Evolutionary conservation across 2,797 vertebrate species (phyloP).

Genomic region (Pipistrellus nathusii): DNA sequence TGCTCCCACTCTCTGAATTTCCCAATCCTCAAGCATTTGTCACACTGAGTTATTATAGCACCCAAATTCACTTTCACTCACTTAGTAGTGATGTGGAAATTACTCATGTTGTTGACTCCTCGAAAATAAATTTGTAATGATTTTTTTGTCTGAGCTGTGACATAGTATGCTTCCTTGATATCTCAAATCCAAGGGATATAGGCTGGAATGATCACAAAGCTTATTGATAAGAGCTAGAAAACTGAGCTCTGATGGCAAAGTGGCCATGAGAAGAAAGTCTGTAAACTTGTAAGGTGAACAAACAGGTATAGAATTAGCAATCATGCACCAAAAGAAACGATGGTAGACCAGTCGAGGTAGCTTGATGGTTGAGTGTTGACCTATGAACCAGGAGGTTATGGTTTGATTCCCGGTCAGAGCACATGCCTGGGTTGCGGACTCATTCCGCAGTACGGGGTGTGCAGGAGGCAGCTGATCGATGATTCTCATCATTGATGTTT

Average conservation of each 20-base stretch:
- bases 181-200: not conserved
- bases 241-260: not conserved
- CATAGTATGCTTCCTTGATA: not conserved
- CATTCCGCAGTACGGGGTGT: too few species aligned
- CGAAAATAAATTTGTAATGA: conserved; percentile 63
- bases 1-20: conserved; percentile 59
- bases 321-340: not conserved
- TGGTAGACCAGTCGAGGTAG: rapidly evolving
- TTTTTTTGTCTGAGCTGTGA: conserved; percentile 58
- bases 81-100: conserved; percentile 39
- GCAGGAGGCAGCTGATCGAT: too few species aligned
- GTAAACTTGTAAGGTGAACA: not conserved
- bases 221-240: not conserved
- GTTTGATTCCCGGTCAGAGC: too few species aligned
- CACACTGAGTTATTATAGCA: conserved; percentile 55
- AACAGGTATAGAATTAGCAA: not conserved
- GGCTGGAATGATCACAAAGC: not conserved
- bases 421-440: too few species aligned
- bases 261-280: not conserved
- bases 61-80: conserved; percentile 49
- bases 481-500: not conserved
- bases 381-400: too few species aligned
- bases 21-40: conserved; percentile 63
- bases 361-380: too few species aligned
- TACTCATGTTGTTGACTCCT: conserved; percentile 60